Percentiles rank a stretch among this genome's conserved stretches.
Evolutionary conservation across 2,888 invertebrate genomes (phyloP).

Genomic region (Drosophila recens): DNA sequence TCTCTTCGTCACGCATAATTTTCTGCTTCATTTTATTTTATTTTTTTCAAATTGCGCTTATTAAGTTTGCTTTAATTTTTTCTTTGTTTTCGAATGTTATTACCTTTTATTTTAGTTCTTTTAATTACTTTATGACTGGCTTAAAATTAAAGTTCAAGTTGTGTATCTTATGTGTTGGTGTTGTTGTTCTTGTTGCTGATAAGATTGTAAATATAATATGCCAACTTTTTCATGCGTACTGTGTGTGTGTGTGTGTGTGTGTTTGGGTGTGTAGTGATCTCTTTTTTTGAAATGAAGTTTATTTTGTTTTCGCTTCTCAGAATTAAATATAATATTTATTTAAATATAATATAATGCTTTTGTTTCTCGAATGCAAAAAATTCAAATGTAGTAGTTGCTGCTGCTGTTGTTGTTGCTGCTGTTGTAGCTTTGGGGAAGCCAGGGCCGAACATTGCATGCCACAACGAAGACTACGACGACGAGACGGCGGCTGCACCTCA

Average conservation of each 20-base stretch:
- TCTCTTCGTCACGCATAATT: constrained; percentile 39
- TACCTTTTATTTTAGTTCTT: constrained; percentile 59
- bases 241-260: constrained; percentile 38
- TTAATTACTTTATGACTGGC: constrained; percentile 67
- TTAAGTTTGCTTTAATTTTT: constrained; percentile 41
- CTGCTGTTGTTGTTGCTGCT: constrained; percentile 28
- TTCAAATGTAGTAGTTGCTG: constrained; percentile 72
- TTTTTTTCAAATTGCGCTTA: constrained; percentile 54
- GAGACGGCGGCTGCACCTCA: constrained; percentile 16
- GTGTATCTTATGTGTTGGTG: constrained; percentile 58
- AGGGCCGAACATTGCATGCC: constrained; percentile 32
- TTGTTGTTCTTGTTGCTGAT: constrained; percentile 57
- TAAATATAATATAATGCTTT: constrained; percentile 83
- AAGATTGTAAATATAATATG: constrained; percentile 66
- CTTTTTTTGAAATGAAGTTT: constrained; percentile 76
- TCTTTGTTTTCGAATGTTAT: constrained; percentile 41
- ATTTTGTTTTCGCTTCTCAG: constrained; percentile 79
- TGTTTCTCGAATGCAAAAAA: constrained; percentile 83
- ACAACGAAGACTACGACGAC: constrained; percentile 34
- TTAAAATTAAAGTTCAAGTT: constrained; percentile 80
- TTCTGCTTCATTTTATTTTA: constrained; percentile 27
- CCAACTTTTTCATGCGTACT: constrained; percentile 49
- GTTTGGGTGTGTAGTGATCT: constrained; percentile 42
- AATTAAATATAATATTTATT: constrained; percentile 83
- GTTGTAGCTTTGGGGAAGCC: constrained; percentile 44